Evolutionary conservation across 2,888 invertebrate species (phyloP), one percentile per base, ranked within the genome.

Genomic region (Nysson spinosus): DNA sequence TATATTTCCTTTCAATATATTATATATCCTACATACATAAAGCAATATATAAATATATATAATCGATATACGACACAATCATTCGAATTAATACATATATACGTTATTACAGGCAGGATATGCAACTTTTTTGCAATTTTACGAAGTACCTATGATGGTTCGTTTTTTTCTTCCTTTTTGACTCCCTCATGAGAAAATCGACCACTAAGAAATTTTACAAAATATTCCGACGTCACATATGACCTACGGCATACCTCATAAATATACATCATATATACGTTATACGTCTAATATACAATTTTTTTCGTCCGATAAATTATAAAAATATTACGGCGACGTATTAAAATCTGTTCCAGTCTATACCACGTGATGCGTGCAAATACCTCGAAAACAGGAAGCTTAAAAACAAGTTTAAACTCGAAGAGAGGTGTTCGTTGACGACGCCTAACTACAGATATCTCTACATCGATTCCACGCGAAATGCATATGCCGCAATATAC

Each of bases 11-110:
- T 72, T 77, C 72, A 77, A 72, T 75, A 75, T 75, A 74, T 72
- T 72, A 73, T 65, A 66, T 66, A 71, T 71, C 65, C 72, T 73
- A 72, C 77, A 76, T 76, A 76, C 74, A 76, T 76, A 73, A 76
- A 76, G 75, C 72, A 75, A 75, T 75, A 72, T 75, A 75, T 75
- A 75, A 75, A 75, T 75, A 75, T 75, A 75, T 75, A 75, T 75
- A 58, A 75, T 75, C 65, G 70, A 75, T 75, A 75, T 72, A 75
- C 72, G 75, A 75, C 75, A 75, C 75, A 72, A 64, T 70, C 68
- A 64, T 75, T 75, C 63, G 56, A 73, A 71, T 75, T 70, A 71
- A 72, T 70, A 75, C 75, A 75, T 69, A 47, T 54, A 62, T 68
- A 75, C 57, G 70, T 75, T 70, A 75, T 72, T 75, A 75, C 75